Evolutionary conservation across 1,140 invertebrate species (phyloP).

Genomic region (Reticulitermes speratus): DNA sequence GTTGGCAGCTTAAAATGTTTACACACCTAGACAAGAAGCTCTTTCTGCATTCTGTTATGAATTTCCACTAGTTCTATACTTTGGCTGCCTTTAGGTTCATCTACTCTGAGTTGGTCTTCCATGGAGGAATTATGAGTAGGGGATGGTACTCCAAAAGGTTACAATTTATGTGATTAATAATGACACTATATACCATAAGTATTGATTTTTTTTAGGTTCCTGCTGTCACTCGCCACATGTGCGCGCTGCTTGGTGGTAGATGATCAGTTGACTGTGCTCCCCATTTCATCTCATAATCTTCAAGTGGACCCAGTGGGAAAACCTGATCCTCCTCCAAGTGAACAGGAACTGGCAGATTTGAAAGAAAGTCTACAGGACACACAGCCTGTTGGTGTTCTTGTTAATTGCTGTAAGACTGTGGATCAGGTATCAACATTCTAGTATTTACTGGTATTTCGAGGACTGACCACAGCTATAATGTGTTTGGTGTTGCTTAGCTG

Average conservation of each 20-base stretch:
- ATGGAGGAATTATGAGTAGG: too few species aligned
- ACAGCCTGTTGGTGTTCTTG: slow-evolving; percentile 85
- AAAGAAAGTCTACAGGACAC: slow-evolving; percentile 82
- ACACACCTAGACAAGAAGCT: too few species aligned
- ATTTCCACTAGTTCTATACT: too few species aligned
- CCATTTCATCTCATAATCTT: slow-evolving; percentile 85
- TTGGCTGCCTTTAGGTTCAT: too few species aligned
- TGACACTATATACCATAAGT: neutral
- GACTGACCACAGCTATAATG: neutral
- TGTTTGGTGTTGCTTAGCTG: too few species aligned
- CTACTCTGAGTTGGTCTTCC: too few species aligned
- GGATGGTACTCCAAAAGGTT: too few species aligned
- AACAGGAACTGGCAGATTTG: slow-evolving; percentile 63
- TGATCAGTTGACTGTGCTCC: slow-evolving; percentile 89
- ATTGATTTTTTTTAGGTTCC: slow-evolving; percentile 61
- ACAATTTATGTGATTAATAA: too few species aligned
- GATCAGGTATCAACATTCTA: slow-evolving; percentile 68
- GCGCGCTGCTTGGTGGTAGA: slow-evolving; percentile 89
- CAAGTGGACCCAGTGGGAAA: slow-evolving; percentile 46
- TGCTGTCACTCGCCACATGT: slow-evolving; percentile 88
- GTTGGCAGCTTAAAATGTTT: too few species aligned
- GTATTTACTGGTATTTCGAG: neutral
- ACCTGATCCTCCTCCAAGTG: slow-evolving; percentile 46
- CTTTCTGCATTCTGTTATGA: too few species aligned
- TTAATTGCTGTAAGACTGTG: slow-evolving; percentile 88